Conservation (phyloP, 2,888 invertebrate genomes). For the Drosophila robusta region DNA sequence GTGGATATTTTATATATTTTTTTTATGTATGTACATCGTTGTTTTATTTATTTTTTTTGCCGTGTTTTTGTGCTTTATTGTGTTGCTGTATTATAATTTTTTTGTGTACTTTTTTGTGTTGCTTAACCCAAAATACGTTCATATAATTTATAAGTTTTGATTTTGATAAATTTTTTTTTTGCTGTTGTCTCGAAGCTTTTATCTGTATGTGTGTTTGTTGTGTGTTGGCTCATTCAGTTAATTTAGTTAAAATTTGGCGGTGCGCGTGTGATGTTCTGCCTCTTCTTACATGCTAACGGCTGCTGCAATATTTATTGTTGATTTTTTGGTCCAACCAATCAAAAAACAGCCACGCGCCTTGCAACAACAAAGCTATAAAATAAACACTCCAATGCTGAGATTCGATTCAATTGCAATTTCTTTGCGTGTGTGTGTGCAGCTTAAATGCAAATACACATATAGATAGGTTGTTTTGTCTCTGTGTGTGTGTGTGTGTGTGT, state of each 20-base stretch:
- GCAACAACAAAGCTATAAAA: constrained; percentile 10
- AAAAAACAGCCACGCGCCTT: constrained; percentile 29
- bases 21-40: constrained; percentile 20
- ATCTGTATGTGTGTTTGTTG: constrained; percentile 16
- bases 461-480: constrained; percentile 14
- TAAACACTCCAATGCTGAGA: constrained; percentile 17
- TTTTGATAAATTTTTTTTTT: constrained; percentile 20
- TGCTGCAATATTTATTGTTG: constrained; percentile 1
- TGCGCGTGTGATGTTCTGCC: constrained; percentile 26
- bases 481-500: constrained; percentile 16
- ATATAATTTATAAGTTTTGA: constrained; percentile 26
- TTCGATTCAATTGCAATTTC: constrained; percentile 36
- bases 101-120: constrained; percentile 19
- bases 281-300: background rate
- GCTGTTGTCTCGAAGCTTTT: constrained; percentile 22
- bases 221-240: constrained; percentile 40
- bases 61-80: constrained; percentile 36
- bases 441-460: constrained; percentile 23
- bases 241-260: constrained; percentile 51
- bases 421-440: constrained; percentile 16
- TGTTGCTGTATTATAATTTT: constrained; percentile 9
- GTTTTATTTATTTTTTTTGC: constrained; percentile 33
- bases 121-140: constrained; percentile 26
- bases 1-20: background rate
- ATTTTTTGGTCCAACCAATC: background rate